A percentile compares a stretch with the other conserved stretches of the same genome.
These are phyloP conservation scores for Galerucella pusilla DNA, from an alignment of 2,888 invertebrate genomes.

Conservation along the genomic window DNA sequence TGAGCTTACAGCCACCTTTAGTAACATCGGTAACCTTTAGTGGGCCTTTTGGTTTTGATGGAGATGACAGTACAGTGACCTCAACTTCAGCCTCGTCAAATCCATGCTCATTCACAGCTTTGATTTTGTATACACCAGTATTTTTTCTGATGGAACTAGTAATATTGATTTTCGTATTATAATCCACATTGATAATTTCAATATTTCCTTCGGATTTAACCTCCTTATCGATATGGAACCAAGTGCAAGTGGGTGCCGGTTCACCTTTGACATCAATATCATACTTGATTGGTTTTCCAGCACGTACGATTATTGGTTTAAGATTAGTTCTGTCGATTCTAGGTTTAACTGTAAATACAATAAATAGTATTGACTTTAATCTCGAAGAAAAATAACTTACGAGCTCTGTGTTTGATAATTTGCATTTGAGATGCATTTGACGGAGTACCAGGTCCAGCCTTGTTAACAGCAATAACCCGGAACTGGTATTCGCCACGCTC, in stretches of 20 bases:
- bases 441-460: constrained; percentile 90
- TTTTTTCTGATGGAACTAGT: constrained; percentile 83
- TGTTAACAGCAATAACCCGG: constrained; percentile 91
- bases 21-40: constrained; percentile 89
- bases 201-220: constrained; percentile 77
- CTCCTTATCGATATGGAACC: constrained; percentile 87
- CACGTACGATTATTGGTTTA: constrained; percentile 88
- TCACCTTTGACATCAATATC: constrained; percentile 96
- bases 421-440: constrained; percentile 92
- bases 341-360: constrained; percentile 82
- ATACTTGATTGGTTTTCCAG: constrained; percentile 91
- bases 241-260: constrained; percentile 92
- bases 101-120: constrained; percentile 91
- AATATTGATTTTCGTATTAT: constrained; percentile 88
- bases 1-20: constrained; percentile 88
- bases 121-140: constrained; percentile 90
- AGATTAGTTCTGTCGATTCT: constrained; percentile 96
- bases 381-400: constrained; percentile 70
- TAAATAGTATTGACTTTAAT: not conserved
- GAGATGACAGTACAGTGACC: constrained; percentile 86
- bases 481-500: constrained; percentile 94
- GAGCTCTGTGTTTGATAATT: constrained; percentile 85
- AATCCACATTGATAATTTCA: constrained; percentile 86
- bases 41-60: constrained; percentile 89
- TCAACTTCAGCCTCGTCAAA: constrained; percentile 94